Base-by-base conservation (phyloP, 2,797 vertebrate species). In the Catharus ustulatus region DNA sequence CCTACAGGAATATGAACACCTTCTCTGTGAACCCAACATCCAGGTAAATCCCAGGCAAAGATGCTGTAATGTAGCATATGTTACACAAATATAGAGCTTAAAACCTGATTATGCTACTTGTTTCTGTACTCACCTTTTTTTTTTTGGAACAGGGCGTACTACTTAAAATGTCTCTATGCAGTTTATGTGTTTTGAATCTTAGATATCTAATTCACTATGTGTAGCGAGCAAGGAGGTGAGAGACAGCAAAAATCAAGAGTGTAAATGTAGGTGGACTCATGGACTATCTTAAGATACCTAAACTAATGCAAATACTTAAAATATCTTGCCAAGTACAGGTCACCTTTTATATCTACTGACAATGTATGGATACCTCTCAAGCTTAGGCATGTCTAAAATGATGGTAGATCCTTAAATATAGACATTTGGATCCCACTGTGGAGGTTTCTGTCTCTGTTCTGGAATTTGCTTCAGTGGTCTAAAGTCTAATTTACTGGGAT, bases 341-440 rank as follows among this genome's bases (percentile, higher is more conserved):
- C 49, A 58, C 5, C 14, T 72, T 14, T 49, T 61, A 18, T 36
- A 54, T 34, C 22, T 15, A 13, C 38, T 74, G 29, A 38, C 13
- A 36, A 5, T 14, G 5, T 34, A 26, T 29, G 18, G 22, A 26
- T 29, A 20, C 16, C 5, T 23, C 5, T 13, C 11, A 83, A 88
- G 43, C 29, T 6, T 43, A 26, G 16, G 4, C 6, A 19, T 72
- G 36, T 79, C 43, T 79, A 22, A 90, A 90, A 55, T 30, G 0
- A 15, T 66, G 22, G 17, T 21, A 82, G 48, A 21, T 73, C 14
- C 26, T 89, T 79, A 51, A 61, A 36, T 84, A 24, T 8, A 34
- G 21, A 8, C 6, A 14, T 0, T 0, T 30, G 8, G 20, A 45
- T 52, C 26, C 32, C 9, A 9, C 32, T 30, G 32, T 57, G 34